These are phyloP conservation scores for Camelus bactrianus DNA, from an alignment of 2,113 vertebrate species.

Conservation along the genomic window DNA sequence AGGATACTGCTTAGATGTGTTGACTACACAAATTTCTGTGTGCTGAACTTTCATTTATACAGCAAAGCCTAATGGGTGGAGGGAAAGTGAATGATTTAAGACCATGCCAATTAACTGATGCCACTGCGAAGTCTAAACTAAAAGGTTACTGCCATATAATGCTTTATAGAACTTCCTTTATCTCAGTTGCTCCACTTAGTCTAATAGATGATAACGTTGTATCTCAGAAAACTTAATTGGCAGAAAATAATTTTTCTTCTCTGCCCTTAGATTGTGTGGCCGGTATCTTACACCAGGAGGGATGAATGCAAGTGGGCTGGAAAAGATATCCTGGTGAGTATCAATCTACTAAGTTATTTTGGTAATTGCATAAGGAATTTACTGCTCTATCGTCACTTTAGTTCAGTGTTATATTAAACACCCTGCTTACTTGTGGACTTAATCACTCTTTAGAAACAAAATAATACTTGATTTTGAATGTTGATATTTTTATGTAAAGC, in stretches of 20 bases:
- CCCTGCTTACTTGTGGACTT: not conserved
- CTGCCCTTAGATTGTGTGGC: slow-evolving; percentile 94
- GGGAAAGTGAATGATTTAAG: not conserved
- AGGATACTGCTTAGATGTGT: fast-evolving
- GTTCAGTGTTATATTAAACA: not conserved
- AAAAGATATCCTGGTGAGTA: slow-evolving; percentile 96
- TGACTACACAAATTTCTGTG: not conserved
- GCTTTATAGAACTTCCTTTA: not conserved
- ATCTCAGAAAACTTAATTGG: not conserved
- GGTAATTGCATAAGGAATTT: not conserved
- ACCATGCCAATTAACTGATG: not conserved
- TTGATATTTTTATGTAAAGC: not conserved
- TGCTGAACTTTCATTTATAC: not conserved
- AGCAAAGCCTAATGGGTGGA: not conserved
- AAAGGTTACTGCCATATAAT: not conserved
- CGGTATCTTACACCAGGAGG: slow-evolving; percentile 93
- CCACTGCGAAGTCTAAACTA: not conserved
- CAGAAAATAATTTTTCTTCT: slow-evolving; percentile 81
- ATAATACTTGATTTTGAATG: not conserved
- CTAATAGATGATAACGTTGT: not conserved
- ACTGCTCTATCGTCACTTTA: not conserved
- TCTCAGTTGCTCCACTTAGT: not conserved
- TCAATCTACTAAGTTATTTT: slow-evolving; percentile 3
- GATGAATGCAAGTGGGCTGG: slow-evolving; percentile 99
- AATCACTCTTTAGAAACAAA: not conserved